Conservation (phyloP, 2,888 invertebrate species). For the Meiosimyza platycephala region DNA sequence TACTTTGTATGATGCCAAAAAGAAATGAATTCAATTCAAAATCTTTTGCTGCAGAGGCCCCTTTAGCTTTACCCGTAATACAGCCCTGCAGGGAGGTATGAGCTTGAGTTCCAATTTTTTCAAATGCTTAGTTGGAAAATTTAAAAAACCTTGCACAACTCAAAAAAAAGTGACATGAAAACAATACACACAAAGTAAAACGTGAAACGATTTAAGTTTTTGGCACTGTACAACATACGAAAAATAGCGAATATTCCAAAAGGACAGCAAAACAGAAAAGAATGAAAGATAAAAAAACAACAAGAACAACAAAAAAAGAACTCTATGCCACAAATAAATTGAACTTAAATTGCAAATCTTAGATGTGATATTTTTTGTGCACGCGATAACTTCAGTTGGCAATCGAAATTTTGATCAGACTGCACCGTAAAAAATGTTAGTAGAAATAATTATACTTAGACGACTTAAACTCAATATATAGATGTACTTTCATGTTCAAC, state of each 20-base stretch:
- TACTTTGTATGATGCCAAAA: too few species aligned
- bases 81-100: too few species aligned
- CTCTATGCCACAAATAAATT: conserved; percentile 7
- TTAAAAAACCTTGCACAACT: conserved; percentile 20
- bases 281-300: neutral
- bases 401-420: neutral
- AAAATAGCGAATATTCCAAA: conserved; percentile 36
- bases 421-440: neutral
- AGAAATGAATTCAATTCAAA: too few species aligned
- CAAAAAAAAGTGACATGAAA: conserved; percentile 10
- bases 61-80: too few species aligned
- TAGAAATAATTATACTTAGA: too few species aligned
- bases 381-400: conserved; percentile 12
- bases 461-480: too few species aligned
- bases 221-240: conserved; percentile 1
- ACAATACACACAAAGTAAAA: conserved; percentile 34
- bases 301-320: neutral
- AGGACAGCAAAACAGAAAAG: conserved; percentile 36
- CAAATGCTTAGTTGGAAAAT: conserved; percentile 31
- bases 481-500: too few species aligned
- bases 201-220: conserved; percentile 36
- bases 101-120: conserved; percentile 21
- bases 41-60: too few species aligned
- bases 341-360: conserved; percentile 18
- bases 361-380: conserved; percentile 1